Evolutionary conservation across 2,113 vertebrate species (phyloP).

Genomic region (Nerophis lumbriciformis): DNA sequence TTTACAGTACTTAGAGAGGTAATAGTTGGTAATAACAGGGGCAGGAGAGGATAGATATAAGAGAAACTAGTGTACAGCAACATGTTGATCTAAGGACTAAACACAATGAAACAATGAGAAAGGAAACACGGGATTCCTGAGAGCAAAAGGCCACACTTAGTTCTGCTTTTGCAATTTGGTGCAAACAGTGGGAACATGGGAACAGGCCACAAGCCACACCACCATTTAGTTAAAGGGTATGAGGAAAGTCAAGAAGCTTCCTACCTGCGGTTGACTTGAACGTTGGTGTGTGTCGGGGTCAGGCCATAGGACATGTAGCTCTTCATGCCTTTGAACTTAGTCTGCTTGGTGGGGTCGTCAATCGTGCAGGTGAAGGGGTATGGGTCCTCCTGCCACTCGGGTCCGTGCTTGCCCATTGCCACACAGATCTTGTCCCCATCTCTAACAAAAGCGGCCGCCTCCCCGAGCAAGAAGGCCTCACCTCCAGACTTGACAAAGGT

Average conservation of each 20-base stretch:
- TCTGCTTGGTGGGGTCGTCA: slow-evolving; percentile 97
- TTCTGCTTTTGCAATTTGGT: slow-evolving; percentile 30
- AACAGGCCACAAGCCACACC: slow-evolving; percentile 14
- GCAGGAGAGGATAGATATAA: too few species aligned
- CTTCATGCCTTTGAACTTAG: slow-evolving; percentile 99
- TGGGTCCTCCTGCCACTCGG: slow-evolving; percentile 92
- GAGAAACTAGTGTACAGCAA: neutral
- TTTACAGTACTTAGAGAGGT: too few species aligned
- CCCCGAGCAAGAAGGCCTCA: slow-evolving; percentile 91
- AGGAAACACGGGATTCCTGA: slow-evolving; percentile 27
- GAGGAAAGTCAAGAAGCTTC: neutral
- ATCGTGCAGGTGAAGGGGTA: slow-evolving; percentile 90
- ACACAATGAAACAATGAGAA: slow-evolving; percentile 27
- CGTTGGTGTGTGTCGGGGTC: slow-evolving; percentile 85
- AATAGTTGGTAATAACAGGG: too few species aligned
- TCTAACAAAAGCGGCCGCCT: slow-evolving; percentile 84
- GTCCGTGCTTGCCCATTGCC: slow-evolving; percentile 81
- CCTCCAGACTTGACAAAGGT: slow-evolving; percentile 95
- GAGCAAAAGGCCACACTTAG: slow-evolving; percentile 6
- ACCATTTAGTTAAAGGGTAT: neutral
- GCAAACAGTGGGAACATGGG: slow-evolving; percentile 5
- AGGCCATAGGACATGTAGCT: slow-evolving; percentile 96
- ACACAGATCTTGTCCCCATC: slow-evolving; percentile 89
- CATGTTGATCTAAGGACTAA: slow-evolving; percentile 1
- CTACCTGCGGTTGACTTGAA: slow-evolving; percentile 85